phyloP scores from a whole-genome alignment of 1,140 invertebrate genomes.

The Hermetia illucens region DNA sequence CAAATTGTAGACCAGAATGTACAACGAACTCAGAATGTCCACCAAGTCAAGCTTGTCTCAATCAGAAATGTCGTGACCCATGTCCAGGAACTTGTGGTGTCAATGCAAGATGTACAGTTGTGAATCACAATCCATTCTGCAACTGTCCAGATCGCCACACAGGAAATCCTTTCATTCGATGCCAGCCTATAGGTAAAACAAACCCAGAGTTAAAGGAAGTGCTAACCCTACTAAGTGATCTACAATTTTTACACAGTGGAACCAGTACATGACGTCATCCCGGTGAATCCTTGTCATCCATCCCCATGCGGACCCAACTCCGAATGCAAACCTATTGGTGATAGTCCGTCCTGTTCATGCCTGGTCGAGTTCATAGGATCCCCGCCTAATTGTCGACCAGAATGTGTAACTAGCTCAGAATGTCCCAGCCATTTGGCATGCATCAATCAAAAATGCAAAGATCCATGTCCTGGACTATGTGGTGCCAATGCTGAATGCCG shows the following conservation, averaged over 20 bases:
- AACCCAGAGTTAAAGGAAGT: neutral
- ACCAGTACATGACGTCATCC: conserved; percentile 33
- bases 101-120: conserved; percentile 43
- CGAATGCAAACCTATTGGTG: conserved; percentile 41
- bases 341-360: conserved; percentile 46
- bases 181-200: conserved; percentile 31
- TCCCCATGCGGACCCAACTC: conserved; percentile 57
- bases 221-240: neutral
- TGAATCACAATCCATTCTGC: conserved; percentile 53
- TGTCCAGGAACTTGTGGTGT: conserved; percentile 54
- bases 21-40: conserved; percentile 47
- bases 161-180: conserved; percentile 55
- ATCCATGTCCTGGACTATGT: conserved; percentile 55
- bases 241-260: conserved; percentile 16
- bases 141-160: conserved; percentile 47
- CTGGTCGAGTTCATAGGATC: conserved; percentile 46
- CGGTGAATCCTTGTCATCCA: conserved; percentile 44
- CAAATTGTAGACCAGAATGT: conserved; percentile 52
- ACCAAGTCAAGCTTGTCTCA: conserved; percentile 44
- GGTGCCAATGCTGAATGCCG: conserved; percentile 48
- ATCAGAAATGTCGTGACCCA: conserved; percentile 53
- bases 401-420: conserved; percentile 52
- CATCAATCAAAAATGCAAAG: conserved; percentile 40
- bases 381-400: conserved; percentile 51
- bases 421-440: conserved; percentile 42